Conservation (phyloP, 2,113 vertebrate genomes). For the Triplophysa tibetana region DNA sequence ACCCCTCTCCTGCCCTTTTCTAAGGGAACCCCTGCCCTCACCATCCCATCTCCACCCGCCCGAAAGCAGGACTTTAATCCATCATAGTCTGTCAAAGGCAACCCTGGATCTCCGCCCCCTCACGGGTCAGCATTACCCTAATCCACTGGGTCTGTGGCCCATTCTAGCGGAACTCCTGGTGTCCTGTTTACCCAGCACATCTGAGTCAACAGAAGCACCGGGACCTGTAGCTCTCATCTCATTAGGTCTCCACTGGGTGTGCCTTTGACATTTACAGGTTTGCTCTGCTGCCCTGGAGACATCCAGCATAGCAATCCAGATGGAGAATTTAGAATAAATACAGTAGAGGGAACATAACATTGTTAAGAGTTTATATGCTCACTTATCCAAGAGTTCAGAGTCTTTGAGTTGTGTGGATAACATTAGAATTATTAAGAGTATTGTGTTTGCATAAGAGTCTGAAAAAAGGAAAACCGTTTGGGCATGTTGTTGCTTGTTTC, state of each 20-base stretch:
- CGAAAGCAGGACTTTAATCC: conserved; percentile 76
- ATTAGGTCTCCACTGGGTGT: conserved; percentile 40
- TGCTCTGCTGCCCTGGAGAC: not conserved
- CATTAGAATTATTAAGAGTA: not conserved
- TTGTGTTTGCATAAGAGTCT: not conserved
- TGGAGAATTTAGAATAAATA: conserved; percentile 25
- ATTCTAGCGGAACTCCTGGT: conserved; percentile 73
- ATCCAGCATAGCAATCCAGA: conserved; percentile 35
- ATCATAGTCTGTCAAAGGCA: conserved; percentile 76
- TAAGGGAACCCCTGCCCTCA: conserved; percentile 47
- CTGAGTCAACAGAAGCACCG: conserved; percentile 77
- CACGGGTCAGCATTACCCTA: conserved; percentile 79
- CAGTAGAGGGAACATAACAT: not conserved
- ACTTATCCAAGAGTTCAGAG: not conserved
- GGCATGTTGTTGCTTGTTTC: not conserved
- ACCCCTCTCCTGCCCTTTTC: conserved; percentile 57
- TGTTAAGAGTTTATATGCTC: not conserved
- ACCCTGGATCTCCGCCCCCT: conserved; percentile 67
- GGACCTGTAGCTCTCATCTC: conserved; percentile 39
- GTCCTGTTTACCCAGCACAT: conserved; percentile 78
- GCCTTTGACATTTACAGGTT: conserved; percentile 48
- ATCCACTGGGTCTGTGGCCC: conserved; percentile 75
- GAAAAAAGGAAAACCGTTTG: not conserved
- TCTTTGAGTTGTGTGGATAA: not conserved
- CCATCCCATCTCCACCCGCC: conserved; percentile 39